These are phyloP conservation scores for Lasioglossum zephyrum DNA, from an alignment of 2,888 invertebrate genomes.

Conservation along the genomic window DNA sequence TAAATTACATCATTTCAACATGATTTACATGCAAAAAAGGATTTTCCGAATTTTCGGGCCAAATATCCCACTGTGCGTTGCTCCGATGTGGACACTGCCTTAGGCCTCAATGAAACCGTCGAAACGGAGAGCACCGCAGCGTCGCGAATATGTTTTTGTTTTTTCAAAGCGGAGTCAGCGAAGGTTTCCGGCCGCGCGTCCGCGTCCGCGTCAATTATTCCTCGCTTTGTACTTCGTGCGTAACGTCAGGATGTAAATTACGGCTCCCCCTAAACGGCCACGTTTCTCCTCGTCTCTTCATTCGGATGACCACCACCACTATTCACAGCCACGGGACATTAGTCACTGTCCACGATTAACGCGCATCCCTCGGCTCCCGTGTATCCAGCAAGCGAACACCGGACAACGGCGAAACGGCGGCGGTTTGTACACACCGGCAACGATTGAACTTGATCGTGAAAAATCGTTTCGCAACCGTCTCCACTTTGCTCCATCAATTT, in stretches of 20 bases:
- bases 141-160: conserved; percentile 6
- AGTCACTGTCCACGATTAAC: conserved; percentile 73
- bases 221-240: conserved; percentile 52
- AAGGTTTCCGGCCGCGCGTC: not conserved
- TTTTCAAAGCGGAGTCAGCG: not conserved
- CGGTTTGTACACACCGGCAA: conserved; percentile 34
- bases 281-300: conserved; percentile 62
- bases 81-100: not conserved
- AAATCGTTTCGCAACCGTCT: conserved; percentile 51
- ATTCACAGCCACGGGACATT: conserved; percentile 62
- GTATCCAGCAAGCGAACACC: conserved; percentile 25
- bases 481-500: conserved; percentile 41
- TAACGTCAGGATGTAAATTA: conserved; percentile 62
- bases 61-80: no score
- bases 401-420: conserved; percentile 5
- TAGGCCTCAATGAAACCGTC: not conserved
- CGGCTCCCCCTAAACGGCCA: conserved; percentile 55
- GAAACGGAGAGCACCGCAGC: not conserved
- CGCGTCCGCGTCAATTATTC: conserved; percentile 57
- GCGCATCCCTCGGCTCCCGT: conserved; percentile 65
- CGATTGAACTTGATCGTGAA: conserved; percentile 69
- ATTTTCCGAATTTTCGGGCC: no score
- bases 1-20: no score
- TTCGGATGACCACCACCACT: conserved; percentile 58
- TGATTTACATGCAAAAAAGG: no score